Evolutionary conservation across 2,797 vertebrate genomes (phyloP).

Genomic region (Novumbra hubbsi): DNA sequence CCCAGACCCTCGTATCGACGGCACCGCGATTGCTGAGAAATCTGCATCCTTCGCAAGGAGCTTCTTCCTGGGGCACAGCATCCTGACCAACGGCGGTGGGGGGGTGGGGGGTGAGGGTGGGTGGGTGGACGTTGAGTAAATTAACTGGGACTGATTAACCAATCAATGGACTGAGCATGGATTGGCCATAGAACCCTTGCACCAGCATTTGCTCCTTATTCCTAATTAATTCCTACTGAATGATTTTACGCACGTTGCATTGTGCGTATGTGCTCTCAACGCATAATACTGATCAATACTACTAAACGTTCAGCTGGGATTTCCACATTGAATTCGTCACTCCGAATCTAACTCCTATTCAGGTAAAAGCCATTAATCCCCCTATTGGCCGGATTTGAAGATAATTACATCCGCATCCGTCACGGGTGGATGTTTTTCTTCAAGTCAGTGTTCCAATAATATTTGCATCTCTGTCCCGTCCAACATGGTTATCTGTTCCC

Average conservation of each 20-base stretch:
- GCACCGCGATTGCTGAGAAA: slow-evolving; percentile 75
- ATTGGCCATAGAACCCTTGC: not conserved
- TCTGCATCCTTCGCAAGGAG: slow-evolving; percentile 64
- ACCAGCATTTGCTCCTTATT: not conserved
- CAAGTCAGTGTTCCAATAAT: not conserved
- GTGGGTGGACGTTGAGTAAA: not conserved
- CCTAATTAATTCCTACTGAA: not conserved
- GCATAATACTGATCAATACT: slow-evolving; percentile 8
- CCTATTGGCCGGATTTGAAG: slow-evolving; percentile 39
- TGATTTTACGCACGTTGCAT: not conserved
- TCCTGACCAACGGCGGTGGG: slow-evolving; percentile 42
- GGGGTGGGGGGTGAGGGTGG: too few species aligned
- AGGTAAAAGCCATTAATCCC: slow-evolving; percentile 6
- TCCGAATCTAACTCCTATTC: not conserved
- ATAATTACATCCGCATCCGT: slow-evolving; percentile 18
- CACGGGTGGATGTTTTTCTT: slow-evolving; percentile 23
- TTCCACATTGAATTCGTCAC: not conserved
- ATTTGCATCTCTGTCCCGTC: not conserved
- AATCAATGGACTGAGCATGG: slow-evolving; percentile 2
- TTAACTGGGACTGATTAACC: not conserved
- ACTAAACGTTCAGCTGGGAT: not conserved
- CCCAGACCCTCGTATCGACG: slow-evolving; percentile 77
- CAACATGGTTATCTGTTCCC: not conserved
- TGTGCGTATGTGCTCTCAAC: slow-evolving; percentile 3
- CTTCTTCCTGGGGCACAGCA: slow-evolving; percentile 77